A percentile compares a stretch with the other conserved stretches of the same genome.
phyloP scores from a whole-genome alignment of 2,888 invertebrate species.

The Drosophila meridionalis region DNA sequence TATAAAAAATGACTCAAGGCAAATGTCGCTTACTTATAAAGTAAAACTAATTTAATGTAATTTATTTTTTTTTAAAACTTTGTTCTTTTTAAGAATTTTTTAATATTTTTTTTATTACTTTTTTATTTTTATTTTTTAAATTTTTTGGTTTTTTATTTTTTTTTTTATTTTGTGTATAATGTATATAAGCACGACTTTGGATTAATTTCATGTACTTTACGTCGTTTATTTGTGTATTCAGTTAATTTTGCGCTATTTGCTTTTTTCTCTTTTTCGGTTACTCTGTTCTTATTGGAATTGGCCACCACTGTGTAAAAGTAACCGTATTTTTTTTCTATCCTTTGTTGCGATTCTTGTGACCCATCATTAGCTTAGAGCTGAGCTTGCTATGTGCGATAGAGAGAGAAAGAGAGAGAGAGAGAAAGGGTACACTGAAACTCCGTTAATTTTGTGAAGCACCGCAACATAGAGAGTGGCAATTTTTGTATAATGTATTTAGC shows the following conservation, averaged over 20 bases:
- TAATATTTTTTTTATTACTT: conserved; percentile 19
- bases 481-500: conserved; percentile 15
- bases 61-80: conserved; percentile 33
- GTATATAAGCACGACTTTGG: conserved; percentile 20
- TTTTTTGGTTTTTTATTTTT: conserved; percentile 23
- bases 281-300: conserved; percentile 21
- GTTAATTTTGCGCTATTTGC: conserved; percentile 14
- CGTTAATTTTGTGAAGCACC: conserved; percentile 52
- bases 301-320: conserved; percentile 42
- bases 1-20: conserved; percentile 50
- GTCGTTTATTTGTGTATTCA: conserved; percentile 34
- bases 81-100: conserved; percentile 24
- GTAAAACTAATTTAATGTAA: conserved; percentile 39
- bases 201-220: conserved; percentile 46
- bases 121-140: conserved; percentile 12
- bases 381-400: conserved; percentile 33
- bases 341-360: conserved; percentile 19
- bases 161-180: conserved; percentile 10
- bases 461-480: conserved; percentile 23
- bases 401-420: conserved; percentile 28
- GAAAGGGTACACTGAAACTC: conserved; percentile 31
- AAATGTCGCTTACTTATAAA: conserved; percentile 20
- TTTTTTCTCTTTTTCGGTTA: conserved; percentile 3
- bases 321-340: conserved; percentile 40
- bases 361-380: conserved; percentile 33